Conservation (phyloP, 2,888 invertebrate genomes). For the Ceraclea dissimilis region DNA sequence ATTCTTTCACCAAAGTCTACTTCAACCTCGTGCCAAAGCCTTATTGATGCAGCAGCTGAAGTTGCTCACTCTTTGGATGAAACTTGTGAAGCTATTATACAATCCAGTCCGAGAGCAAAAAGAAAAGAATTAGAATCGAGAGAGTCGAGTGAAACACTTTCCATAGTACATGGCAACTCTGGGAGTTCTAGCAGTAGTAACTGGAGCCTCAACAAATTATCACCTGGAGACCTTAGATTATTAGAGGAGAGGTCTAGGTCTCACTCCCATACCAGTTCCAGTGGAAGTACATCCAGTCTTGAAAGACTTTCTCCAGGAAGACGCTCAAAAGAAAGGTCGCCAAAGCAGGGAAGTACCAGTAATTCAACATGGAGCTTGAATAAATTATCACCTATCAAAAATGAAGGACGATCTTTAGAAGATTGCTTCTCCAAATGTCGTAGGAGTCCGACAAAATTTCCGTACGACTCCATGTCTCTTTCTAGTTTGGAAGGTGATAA, state of each 20-base stretch:
- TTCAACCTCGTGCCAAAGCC: constrained; percentile 37
- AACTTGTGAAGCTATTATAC: constrained; percentile 60
- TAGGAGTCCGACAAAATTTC: constrained; percentile 43
- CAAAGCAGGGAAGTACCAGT: constrained; percentile 44
- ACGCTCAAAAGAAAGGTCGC: constrained; percentile 46
- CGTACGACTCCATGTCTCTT: constrained; percentile 45
- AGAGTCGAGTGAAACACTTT: constrained; percentile 43
- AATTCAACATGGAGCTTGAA: constrained; percentile 49
- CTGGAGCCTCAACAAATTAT: constrained; percentile 47
- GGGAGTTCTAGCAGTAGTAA: constrained; percentile 49
- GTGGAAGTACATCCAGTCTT: constrained; percentile 46
- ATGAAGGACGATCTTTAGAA: constrained; percentile 44
- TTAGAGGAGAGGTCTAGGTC: constrained; percentile 45
- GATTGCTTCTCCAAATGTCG: constrained; percentile 43
- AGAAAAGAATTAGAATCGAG: constrained; percentile 45
- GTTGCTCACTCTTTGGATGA: constrained; percentile 59
- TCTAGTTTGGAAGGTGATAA: constrained; percentile 48
- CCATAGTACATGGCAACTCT: constrained; percentile 44
- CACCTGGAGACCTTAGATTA: constrained; percentile 45
- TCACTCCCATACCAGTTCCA: constrained; percentile 46
- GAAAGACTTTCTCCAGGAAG: constrained; percentile 46
- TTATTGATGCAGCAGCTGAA: constrained; percentile 59
- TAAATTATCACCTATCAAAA: constrained; percentile 42
- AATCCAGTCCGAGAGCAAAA: constrained; percentile 51
- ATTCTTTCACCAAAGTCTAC: constrained; percentile 24